Base-by-base conservation (phyloP, 2,113 vertebrate species). In the Megaceryle torquata region DNA sequence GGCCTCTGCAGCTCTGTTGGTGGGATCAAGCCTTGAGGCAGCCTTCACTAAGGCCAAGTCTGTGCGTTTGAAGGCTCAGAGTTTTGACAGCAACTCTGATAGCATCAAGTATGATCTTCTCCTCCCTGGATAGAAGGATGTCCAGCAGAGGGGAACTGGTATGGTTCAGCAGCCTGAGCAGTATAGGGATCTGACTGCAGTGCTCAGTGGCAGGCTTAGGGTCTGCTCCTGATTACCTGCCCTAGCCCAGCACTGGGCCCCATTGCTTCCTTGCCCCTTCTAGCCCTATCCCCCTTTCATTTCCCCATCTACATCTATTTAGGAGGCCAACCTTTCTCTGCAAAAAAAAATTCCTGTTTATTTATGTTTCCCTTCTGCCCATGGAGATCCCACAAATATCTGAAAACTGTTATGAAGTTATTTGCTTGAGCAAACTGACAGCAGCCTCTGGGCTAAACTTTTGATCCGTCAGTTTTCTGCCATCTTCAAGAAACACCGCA, bases 381-480 rank as follows among this genome's bases (percentile, higher is more conserved):
- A 29, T 0, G 4, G 37, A n/a, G 61, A 84, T 31, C 14, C 82
- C 16, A 24, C 11, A 2, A 5, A 43, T 37, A 91, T 72, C 64
- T 16, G 79, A 72, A 37, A 82, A 22, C 57, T 18, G 20, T 92
- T 92, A 93, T 92, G 86, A 97, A 97, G 94, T 97, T 90, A 93
- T 95, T 96, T 80, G 86, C 92, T 91, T 14, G 67, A 90, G 94
- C 53, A 84, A 89, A 95, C 86, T 96, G 97, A 98, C 97, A 97
- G 97, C 90, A 93, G 97, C 98, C 97, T 96, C 95, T 8, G 4
- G 98, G 98, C 97, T 94, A 80, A 33, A 89, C 93, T 85, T 97
- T 95, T 97, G 97, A 98, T 97, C 93, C 33, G 3, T 90, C 91
- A 82, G 84, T 92, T 89, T 90, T 89, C 97, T 95, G 96, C 87